Evolutionary conservation across 2,113 vertebrate species (phyloP).

Genomic region (Pantherophis guttatus): DNA sequence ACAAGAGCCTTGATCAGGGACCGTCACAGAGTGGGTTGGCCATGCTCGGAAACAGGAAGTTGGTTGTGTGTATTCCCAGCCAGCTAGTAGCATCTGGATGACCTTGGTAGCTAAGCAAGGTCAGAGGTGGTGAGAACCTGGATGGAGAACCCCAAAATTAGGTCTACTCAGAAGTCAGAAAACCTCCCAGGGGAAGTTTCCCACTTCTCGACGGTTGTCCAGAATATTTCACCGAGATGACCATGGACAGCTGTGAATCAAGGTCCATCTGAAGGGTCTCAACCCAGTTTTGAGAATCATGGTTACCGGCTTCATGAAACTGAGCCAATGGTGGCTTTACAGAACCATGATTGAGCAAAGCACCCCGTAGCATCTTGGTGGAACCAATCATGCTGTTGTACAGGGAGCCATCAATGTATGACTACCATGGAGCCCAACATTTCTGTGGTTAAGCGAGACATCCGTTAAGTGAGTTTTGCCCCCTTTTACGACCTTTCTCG

Average conservation of each 20-base stretch:
- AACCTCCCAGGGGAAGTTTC: neutral
- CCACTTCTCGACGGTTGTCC: too few species aligned
- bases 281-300: neutral
- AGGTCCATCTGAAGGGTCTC: neutral
- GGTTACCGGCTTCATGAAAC: neutral
- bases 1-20: neutral
- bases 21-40: neutral
- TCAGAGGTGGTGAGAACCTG: neutral
- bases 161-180: neutral
- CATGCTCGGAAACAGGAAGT: neutral
- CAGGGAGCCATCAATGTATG: fast-evolving
- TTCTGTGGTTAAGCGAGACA: too few species aligned
- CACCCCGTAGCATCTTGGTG: neutral
- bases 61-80: neutral
- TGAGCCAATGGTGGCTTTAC: neutral
- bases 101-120: neutral
- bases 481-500: neutral
- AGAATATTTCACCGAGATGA: neutral
- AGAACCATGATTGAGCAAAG: neutral
- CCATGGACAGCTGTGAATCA: neutral
- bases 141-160: neutral
- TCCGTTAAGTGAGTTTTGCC: neutral
- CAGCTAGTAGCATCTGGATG: neutral
- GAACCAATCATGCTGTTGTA: neutral
- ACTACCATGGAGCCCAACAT: neutral